Conservation (phyloP, 2,888 invertebrate species). For the Amorpha juglandis region DNA sequence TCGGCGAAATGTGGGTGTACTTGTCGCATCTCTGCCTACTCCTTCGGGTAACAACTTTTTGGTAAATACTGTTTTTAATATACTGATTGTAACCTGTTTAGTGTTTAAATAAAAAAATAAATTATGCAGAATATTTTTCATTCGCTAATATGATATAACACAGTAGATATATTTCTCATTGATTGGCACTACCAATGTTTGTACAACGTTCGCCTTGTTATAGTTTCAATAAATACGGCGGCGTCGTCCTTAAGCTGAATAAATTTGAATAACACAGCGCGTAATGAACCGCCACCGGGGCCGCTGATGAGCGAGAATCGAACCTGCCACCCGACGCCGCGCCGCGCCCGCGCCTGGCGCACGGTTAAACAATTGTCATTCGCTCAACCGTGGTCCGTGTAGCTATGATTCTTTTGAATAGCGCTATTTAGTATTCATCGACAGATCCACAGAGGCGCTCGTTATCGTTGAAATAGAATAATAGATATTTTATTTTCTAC, state of each 20-base stretch:
- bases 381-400: slow-evolving; percentile 43
- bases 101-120: too few species aligned
- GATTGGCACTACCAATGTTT: neutral
- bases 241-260: slow-evolving; percentile 53
- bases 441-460: neutral
- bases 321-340: slow-evolving; percentile 49
- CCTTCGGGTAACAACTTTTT: too few species aligned
- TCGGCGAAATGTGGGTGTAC: too few species aligned
- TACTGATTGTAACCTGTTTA: too few species aligned
- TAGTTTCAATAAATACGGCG: slow-evolving; percentile 38
- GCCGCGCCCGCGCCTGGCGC: slow-evolving; percentile 2
- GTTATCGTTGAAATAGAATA: neutral
- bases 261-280: slow-evolving; percentile 66
- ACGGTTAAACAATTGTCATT: slow-evolving; percentile 58
- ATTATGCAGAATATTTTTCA: neutral
- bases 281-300: slow-evolving; percentile 57
- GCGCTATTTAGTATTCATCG: slow-evolving; percentile 40
- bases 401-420: slow-evolving; percentile 55
- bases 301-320: slow-evolving; percentile 60
- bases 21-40: too few species aligned
- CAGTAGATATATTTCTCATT: neutral
- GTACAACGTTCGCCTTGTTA: slow-evolving; percentile 4
- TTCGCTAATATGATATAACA: neutral
- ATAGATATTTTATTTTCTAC: too few species aligned
- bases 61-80: too few species aligned